Base-by-base conservation (phyloP, 1,140 invertebrate species). In the Drosophila baimaii region DNA sequence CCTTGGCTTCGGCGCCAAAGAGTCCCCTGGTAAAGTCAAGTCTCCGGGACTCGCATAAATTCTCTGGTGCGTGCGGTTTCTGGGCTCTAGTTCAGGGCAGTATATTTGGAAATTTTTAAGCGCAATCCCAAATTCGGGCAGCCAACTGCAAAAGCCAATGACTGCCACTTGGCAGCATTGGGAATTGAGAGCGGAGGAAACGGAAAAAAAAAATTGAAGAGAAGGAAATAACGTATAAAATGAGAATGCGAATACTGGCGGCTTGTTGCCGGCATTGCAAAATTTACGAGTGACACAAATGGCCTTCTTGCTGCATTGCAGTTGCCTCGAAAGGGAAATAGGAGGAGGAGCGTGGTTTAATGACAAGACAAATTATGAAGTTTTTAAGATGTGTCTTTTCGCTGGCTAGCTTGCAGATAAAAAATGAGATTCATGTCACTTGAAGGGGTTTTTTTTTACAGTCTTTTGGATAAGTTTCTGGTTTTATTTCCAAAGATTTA, bases 241-340 rank as follows among this genome's bases (percentile, higher is more conserved):
- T 63, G 61, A 68, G 83, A 68, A 79, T 78, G 74, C 74, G 74
- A 79, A 25, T 31, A 37, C 65, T 80, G 78, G 81, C 81, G 81
- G 81, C 81, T 85, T 72, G 81, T 75, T 86, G 82, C 79, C 82
- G 82, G 79, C 82, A 82, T 82, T 71, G 57, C 57, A 71, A 86
- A 86, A 86, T 88, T 86, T 86, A 86, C 79, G 82, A 85, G 82
- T 81, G 82, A 85, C 82, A 85, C 79, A 78, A 85, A 86, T 82
- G 85, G 63, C 74, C 79, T 68, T 65, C 62, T 35, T 51, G 64
- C 69, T 68, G 82, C 83, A 85, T 75, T 73, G 66, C 74, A 75
- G 76, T 79, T 46, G 52, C 54, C 57, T 61, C 49, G 41, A 41
- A 69, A 44, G 54, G 31, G 25, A 43, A 58, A 54, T 58, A 33